Conservation (phyloP, 2,797 vertebrate species). For the Netta rufina region DNA sequence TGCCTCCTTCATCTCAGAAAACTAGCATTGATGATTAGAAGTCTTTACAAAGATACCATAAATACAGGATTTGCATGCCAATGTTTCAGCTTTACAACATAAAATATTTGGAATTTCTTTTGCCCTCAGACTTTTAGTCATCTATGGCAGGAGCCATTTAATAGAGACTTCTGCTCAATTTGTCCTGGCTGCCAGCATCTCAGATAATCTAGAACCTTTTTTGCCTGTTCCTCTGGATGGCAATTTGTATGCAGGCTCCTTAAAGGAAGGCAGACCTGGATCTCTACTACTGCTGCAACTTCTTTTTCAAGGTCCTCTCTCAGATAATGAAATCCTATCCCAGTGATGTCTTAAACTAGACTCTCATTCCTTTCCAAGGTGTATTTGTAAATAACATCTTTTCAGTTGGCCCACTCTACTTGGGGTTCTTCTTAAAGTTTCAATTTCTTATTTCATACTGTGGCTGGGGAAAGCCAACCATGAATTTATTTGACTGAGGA, state of each 20-base stretch:
- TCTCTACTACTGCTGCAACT: not conserved
- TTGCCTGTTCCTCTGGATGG: not conserved
- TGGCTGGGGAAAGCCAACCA: not conserved
- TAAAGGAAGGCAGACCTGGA: not conserved
- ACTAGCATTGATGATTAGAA: slow-evolving; percentile 27
- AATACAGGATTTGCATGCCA: not conserved
- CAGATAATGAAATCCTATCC: not conserved
- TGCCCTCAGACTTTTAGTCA: not conserved
- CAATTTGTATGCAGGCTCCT: not conserved
- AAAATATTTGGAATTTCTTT: slow-evolving; percentile 20
- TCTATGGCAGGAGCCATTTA: not conserved
- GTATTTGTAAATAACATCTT: not conserved
- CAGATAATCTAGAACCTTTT: not conserved
- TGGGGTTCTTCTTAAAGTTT: not conserved
- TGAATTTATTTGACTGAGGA: not conserved
- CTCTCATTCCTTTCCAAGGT: not conserved
- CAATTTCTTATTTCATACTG: not conserved
- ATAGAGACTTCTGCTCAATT: not conserved
- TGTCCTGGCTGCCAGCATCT: not conserved
- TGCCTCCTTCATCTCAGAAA: slow-evolving; percentile 20
- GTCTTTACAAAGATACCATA: not conserved
- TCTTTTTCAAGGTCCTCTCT: not conserved
- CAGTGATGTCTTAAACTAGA: not conserved
- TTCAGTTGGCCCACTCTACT: not conserved
- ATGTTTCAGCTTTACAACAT: not conserved